Evolutionary conservation across 2,888 invertebrate genomes (phyloP), one percentile per base, ranked within the genome.

Genomic region (Parochlus steinenii): DNA sequence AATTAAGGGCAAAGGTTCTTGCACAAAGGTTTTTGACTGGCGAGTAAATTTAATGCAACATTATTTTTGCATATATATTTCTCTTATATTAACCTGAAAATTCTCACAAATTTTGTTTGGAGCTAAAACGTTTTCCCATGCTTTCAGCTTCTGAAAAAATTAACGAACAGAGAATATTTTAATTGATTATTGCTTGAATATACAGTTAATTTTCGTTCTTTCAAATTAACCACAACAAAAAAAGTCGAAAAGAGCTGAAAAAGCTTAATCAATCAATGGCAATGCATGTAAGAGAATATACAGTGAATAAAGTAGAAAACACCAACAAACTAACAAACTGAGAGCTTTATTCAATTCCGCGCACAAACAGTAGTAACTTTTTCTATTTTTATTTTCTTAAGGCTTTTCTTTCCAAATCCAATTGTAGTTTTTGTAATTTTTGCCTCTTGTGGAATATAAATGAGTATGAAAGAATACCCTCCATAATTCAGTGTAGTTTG

Each of bases 211-310:
- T 34, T 28, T 34, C 28, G 28, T 28, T 28, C 16, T 28, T 34
- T 34, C 28, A 28, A 12, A 15, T 22, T n/a, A 26, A 14, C 10
- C 5, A 28, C 6, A 28, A 28, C n/a, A 19, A 22, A 27, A 20
- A 19, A 20, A 20, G 19, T 12, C 26, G 18, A n/a, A 33, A 17
- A 10, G 16, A 11, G 11, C 27, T 19, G 23, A 28, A 28, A 27
- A 34, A 16, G 20, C 20, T 28, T 34, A 27, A 34, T 34, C 34
- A 34, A 34, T 34, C 34, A 34, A 34, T 34, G 34, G 34, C 34
- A 28, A 24, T 28, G 11, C 11, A 7, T 11, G 20, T 19, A 30
- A 18, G 20, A 30, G 18, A n/a, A 30, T 17, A 18, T 30, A 19
- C 3, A 12, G 12, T 27, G 27, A 4, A 4, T 27, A 11, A 27